Evolutionary conservation across 2,113 vertebrate genomes (phyloP).

Genomic region (Vulpes vulpes): DNA sequence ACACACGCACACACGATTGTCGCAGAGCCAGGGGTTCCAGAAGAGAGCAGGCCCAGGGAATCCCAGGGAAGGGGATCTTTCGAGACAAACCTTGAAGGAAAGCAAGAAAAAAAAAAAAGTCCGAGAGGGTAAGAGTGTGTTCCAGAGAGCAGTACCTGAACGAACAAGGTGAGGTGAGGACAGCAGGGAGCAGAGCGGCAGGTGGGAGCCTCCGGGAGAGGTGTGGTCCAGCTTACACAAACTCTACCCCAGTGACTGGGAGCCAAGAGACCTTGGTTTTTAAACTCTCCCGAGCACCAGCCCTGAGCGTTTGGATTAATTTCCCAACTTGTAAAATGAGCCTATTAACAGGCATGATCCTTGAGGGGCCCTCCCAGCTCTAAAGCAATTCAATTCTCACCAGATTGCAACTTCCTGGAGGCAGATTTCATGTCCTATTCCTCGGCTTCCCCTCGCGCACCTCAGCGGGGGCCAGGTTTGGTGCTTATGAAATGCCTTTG

Average conservation of each 20-base stretch:
- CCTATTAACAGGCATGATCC: background rate
- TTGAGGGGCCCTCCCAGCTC: background rate
- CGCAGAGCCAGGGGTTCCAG: accelerated
- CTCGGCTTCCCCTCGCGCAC: background rate
- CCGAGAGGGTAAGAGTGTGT: too few species aligned
- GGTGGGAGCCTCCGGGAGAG: too few species aligned
- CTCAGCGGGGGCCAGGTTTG: too few species aligned
- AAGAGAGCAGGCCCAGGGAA: background rate
- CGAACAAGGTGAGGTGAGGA: background rate
- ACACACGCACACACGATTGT: accelerated
- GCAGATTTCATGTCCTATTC: background rate
- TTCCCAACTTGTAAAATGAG: conserved; percentile 38
- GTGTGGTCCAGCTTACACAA: background rate
- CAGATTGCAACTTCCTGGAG: background rate
- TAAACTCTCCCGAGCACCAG: background rate
- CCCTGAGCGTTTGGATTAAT: conserved; percentile 5
- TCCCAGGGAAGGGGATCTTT: background rate
- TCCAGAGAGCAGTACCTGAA: background rate
- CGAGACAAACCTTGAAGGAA: background rate
- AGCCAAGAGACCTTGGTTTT: background rate
- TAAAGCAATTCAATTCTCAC: background rate
- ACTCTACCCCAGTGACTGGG: background rate
- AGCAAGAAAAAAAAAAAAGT: background rate
- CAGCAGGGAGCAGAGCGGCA: accelerated
- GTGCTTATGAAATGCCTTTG: background rate